These are phyloP conservation scores for Lithobates sylvaticus DNA, from an alignment of 2,797 vertebrate genomes.

Conservation along the genomic window DNA sequence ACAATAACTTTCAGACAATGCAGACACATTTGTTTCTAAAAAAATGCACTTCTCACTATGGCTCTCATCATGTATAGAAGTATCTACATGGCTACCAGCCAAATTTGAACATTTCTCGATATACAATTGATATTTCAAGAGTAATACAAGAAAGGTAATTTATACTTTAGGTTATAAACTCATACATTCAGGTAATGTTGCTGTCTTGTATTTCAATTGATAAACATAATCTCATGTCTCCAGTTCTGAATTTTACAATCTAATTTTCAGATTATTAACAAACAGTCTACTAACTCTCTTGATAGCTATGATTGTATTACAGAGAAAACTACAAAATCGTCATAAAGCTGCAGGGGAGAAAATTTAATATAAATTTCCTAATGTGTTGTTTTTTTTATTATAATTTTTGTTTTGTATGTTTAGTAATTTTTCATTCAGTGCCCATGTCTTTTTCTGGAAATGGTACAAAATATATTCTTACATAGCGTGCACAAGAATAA, in stretches of 20 bases:
- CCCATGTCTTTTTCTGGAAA: neutral
- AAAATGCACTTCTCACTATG: no score
- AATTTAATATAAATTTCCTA: neutral
- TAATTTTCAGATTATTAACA: neutral
- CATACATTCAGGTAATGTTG: no score
- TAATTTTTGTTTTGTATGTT: neutral
- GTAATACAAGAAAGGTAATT: no score
- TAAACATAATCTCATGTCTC: neutral
- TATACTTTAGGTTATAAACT: neutral
- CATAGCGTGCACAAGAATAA: neutral
- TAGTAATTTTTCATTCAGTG: neutral
- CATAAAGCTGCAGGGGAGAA: neutral
- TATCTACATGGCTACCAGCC: no score
- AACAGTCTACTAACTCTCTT: neutral
- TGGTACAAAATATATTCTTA: neutral
- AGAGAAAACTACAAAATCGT: neutral
- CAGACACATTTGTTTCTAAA: no score
- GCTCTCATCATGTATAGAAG: no score
- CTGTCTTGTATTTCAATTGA: neutral
- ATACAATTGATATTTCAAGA: no score
- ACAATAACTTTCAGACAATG: no score
- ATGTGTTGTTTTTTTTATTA: neutral
- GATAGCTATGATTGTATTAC: neutral
- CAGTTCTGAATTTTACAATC: neutral
- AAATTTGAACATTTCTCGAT: no score